Conservation (phyloP, 2,113 vertebrate genomes). For the Pygoscelis antarcticus region DNA sequence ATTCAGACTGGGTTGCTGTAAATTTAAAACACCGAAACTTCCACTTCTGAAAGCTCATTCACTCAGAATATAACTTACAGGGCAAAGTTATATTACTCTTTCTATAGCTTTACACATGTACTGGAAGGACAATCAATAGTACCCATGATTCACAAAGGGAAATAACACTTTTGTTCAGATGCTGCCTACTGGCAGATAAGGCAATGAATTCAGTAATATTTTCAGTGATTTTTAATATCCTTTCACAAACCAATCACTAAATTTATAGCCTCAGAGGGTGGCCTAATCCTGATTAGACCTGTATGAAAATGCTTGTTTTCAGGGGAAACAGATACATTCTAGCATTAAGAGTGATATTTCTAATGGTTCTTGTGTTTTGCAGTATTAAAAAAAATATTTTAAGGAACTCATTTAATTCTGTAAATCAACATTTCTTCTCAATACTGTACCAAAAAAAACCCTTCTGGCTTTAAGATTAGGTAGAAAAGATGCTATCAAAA, state of each 20-base stretch:
- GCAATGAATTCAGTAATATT: conserved; percentile 29
- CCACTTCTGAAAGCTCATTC: conserved; percentile 26
- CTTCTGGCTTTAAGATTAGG: neutral
- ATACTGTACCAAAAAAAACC: neutral
- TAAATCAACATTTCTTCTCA: neutral
- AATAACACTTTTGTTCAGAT: conserved; percentile 17
- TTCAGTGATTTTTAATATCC: conserved; percentile 19
- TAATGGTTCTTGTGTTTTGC: neutral
- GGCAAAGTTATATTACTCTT: neutral
- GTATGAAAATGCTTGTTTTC: neutral
- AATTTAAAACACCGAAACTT: conserved; percentile 42
- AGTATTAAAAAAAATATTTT: neutral
- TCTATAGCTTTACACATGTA: conserved; percentile 23
- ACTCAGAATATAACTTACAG: conserved; percentile 23
- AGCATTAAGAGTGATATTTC: neutral
- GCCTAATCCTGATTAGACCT: neutral
- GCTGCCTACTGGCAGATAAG: conserved; percentile 23
- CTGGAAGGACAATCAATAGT: conserved; percentile 45
- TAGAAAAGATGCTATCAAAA: neutral
- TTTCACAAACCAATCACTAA: conserved; percentile 13
- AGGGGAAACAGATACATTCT: neutral
- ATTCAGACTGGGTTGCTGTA: neutral
- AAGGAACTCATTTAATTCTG: neutral
- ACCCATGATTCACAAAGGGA: conserved; percentile 15
- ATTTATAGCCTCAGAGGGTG: neutral